Evolutionary conservation across 1,140 invertebrate genomes (phyloP), one percentile per base, ranked within the genome.

Genomic region (Lasioglossum baleicum): DNA sequence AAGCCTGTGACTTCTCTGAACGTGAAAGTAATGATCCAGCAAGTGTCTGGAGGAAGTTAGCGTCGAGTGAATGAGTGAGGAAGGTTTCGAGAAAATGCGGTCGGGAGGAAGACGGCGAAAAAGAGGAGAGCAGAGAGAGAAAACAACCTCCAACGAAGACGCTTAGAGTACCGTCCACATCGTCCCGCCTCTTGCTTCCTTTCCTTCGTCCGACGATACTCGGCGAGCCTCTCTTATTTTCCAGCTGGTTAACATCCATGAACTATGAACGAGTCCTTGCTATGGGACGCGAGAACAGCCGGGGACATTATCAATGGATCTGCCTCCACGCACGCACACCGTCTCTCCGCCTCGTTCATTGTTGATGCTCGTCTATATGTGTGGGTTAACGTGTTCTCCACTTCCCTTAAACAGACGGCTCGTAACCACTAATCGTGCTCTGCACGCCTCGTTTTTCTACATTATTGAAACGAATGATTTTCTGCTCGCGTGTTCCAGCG

Each of bases 241-340:
- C 80, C 83, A 82, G 83, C 82, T 88, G 84, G 86, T 88, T 89
- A 87, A 85, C 86, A 85, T 89, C 86, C 87, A 67, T 84, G 80
- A 83, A 81, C 83, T 85, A 83, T 83, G 83, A 78, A 83, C 83
- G 74, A 87, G 79, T 84, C 86, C 76, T 83, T 78, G 83, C 71
- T 76, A 85, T 42, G 64, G 74, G 71, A 81, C 67, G 80, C 82
- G 83, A 86, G 83, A 86, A 88, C 82, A 85, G 83, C 60, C 82
- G 63, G 75, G 73, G 82, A 83, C 80, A 80, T 81, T 90, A 90
- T 90, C 90, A 89, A 90, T 89, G 83, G 78, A 90, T 90, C 85
- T 88, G 83, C 82, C 80, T 84, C 76, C 66, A 65, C 51, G 83
- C 77, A 73, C 67, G 51, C 60, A 67, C 61, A 56, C 17, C 15